Percentiles rank a stretch among this genome's conserved stretches.
phyloP scores from a whole-genome alignment of 2,888 invertebrate genomes.

The Drosophila ustulata region DNA sequence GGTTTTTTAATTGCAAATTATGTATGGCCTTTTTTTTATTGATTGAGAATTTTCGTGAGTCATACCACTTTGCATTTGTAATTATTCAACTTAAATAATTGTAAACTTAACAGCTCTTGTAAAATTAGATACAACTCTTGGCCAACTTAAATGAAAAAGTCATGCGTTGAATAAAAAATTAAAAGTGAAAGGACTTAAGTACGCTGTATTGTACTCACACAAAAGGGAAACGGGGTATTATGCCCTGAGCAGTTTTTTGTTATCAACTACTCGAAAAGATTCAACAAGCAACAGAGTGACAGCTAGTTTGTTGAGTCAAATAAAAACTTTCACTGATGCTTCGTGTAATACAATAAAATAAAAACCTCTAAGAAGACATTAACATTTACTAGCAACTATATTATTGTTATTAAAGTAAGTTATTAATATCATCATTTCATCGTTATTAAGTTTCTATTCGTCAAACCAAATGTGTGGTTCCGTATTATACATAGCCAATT shows the following conservation, averaged over 20 bases:
- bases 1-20: neutral
- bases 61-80: too few relatives aligned
- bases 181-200: slow-evolving; percentile 74
- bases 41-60: neutral
- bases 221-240: slow-evolving; percentile 39
- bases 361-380: slow-evolving; percentile 35
- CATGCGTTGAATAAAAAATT: slow-evolving; percentile 44
- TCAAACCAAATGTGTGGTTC: too few relatives aligned
- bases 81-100: too few relatives aligned
- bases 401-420: slow-evolving; percentile 9
- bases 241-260: slow-evolving; percentile 52
- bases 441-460: too few relatives aligned
- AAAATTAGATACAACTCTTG: slow-evolving; percentile 42
- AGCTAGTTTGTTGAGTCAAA: slow-evolving; percentile 1
- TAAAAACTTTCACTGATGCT: slow-evolving; percentile 58
- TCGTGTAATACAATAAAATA: slow-evolving; percentile 36
- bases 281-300: slow-evolving; percentile 38
- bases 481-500: too few relatives aligned
- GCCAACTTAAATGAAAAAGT: slow-evolving; percentile 48
- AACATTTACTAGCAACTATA: slow-evolving; percentile 52
- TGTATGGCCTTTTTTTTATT: neutral
- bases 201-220: slow-evolving; percentile 53
- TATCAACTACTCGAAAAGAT: slow-evolving; percentile 47
- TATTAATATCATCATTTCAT: neutral
- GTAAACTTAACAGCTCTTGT: neutral